These are phyloP conservation scores for Alloplasta piceator DNA, from an alignment of 2,888 invertebrate species.

Conservation along the genomic window DNA sequence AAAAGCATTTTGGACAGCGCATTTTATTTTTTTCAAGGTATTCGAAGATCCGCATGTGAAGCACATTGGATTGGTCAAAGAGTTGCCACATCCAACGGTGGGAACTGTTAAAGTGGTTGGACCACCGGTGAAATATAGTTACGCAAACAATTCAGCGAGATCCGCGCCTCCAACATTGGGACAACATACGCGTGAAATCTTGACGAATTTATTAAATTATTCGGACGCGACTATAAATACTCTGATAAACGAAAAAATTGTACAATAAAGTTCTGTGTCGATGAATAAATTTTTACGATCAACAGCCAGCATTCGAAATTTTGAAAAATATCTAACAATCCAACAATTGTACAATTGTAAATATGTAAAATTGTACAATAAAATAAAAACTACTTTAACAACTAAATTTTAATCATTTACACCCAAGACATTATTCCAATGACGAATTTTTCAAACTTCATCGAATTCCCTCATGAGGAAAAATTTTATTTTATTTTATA, in stretches of 20 bases:
- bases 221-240: slow-evolving; percentile 85
- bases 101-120: slow-evolving; percentile 92
- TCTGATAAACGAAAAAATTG: slow-evolving; percentile 83
- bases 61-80: slow-evolving; percentile 89
- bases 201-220: slow-evolving; percentile 88
- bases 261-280: slow-evolving; percentile 80
- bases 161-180: slow-evolving; percentile 93
- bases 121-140: slow-evolving; percentile 93
- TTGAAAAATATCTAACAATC: not conserved
- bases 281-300: slow-evolving; percentile 61
- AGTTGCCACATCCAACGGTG: slow-evolving; percentile 88
- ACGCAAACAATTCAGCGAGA: slow-evolving; percentile 88
- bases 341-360: too few relatives aligned
- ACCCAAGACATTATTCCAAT: too few relatives aligned
- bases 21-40: slow-evolving; percentile 84
- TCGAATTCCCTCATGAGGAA: not conserved
- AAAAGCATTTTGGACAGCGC: too few relatives aligned
- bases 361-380: too few relatives aligned
- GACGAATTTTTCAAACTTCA: not conserved
- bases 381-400: too few relatives aligned
- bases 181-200: slow-evolving; percentile 92
- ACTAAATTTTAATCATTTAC: too few relatives aligned
- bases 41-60: slow-evolving; percentile 95
- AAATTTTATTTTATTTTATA: slow-evolving; percentile 2
- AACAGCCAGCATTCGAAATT: slow-evolving; percentile 9